Evolutionary conservation across 2,797 vertebrate species (phyloP).

Genomic region (Harpagifer antarcticus): DNA sequence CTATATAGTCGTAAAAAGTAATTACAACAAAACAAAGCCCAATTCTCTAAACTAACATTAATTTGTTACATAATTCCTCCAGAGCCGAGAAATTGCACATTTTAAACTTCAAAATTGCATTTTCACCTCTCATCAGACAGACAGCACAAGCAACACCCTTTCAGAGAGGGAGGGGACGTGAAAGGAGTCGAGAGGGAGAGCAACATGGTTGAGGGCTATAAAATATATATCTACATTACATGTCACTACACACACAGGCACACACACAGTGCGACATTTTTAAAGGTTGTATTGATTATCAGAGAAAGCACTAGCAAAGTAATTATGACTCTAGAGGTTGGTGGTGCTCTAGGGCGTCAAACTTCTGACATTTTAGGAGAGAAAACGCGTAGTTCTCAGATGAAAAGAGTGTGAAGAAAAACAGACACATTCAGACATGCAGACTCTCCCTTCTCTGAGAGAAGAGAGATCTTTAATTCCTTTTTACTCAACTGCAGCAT

Average conservation of each 20-base stretch:
- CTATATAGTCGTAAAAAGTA: neutral
- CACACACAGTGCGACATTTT: slow-evolving; percentile 33
- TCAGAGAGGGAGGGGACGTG: slow-evolving; percentile 1
- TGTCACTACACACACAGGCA: slow-evolving; percentile 3
- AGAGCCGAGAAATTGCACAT: neutral
- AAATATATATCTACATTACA: slow-evolving; percentile 22
- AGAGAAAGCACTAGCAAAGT: slow-evolving; percentile 34
- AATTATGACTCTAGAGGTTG: slow-evolving; percentile 33
- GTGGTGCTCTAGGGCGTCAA: slow-evolving; percentile 32
- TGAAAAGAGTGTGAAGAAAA: slow-evolving; percentile 23
- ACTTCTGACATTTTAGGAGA: slow-evolving; percentile 62
- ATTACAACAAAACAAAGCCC: slow-evolving; percentile 16
- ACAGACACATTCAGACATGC: slow-evolving; percentile 11
- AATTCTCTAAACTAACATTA: neutral
- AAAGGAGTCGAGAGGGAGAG: neutral
- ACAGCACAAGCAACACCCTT: slow-evolving; percentile 4
- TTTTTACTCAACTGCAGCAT: slow-evolving; percentile 1
- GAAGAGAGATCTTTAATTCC: neutral
- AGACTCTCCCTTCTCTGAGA: slow-evolving; percentile 11
- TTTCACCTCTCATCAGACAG: neutral
- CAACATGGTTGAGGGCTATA: slow-evolving; percentile 1
- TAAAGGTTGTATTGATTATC: slow-evolving; percentile 59
- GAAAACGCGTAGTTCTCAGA: slow-evolving; percentile 41
- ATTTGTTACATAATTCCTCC: neutral
- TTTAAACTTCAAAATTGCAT: slow-evolving; percentile 28